Evolutionary conservation across 2,113 vertebrate genomes (phyloP), one percentile per base, ranked within the genome.

Genomic region (Onychostruthus taczanowskii): DNA sequence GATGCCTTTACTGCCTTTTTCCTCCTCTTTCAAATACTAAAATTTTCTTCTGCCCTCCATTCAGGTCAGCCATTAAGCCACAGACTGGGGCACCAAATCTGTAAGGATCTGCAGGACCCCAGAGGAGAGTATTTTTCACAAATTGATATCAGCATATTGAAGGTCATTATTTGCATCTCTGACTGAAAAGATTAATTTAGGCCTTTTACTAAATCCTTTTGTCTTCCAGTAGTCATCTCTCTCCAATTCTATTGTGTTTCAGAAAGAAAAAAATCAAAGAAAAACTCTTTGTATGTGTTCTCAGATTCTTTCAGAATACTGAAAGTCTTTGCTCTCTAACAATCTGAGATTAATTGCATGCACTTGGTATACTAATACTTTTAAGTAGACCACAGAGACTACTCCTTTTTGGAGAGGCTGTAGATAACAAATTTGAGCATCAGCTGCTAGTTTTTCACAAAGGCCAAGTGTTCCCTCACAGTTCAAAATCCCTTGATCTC

Each of bases 401-500:
- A 16, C 24, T 88, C 35, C 20, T 68, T 80, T 53, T 30, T 55
- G 41, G 30, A 88, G 44, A 67, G 22, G 43, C 20, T 84, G 28
- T 22, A 86, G 50, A n/a, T 76, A 90, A 91, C 13, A 90, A 67
- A 61, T 83, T 9, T 4, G 9, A 75, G 56, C 14, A 70, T 41
- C 75, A 82, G 2, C 30, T 90, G 76, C 69, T 70, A 47, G 24
- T 83, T 81, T 92, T 90, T 44, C 49, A 83, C 81, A 82, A 91
- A 91, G 72, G n/a, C 6, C 62, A 82, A 86, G 35, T 95, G 82
- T 44, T 95, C 35, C 21, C 50, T 73, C 35, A 67, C 52, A 75
- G 74, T 70, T 78, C 72, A 61, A 47, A 93, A 62, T 76, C 70
- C 55, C 91, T 81, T 87, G 62, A 70, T 93, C 83, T 95, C 70